phyloP scores from a whole-genome alignment of 64 coral and sea anemone species.

The Anthopleura sola region DNA sequence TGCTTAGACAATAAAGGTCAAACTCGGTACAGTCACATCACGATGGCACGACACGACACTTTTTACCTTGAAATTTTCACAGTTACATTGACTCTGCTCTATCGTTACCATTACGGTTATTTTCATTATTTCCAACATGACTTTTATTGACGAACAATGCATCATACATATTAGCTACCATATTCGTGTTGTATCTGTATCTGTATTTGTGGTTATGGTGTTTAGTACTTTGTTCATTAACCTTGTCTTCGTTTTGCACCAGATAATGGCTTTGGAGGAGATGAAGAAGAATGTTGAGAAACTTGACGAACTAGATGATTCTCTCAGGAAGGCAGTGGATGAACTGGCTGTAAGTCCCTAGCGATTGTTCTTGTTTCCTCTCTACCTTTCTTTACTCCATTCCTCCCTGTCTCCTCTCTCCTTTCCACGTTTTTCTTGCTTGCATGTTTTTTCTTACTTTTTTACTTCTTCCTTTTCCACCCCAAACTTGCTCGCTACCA shows the following conservation, averaged over 20 bases:
- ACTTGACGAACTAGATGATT: conserved; percentile 87
- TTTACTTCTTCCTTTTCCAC: background rate
- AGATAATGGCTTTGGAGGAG: conserved; percentile 98
- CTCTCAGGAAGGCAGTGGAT: conserved; percentile 63
- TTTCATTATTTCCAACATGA: background rate
- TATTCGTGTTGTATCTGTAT: too few relatives aligned
- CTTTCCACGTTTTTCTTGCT: background rate
- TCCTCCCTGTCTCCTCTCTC: background rate
- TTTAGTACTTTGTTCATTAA: background rate
- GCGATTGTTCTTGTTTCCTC: background rate
- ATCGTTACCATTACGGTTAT: background rate
- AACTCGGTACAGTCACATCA: too few relatives aligned
- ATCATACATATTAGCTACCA: too few relatives aligned
- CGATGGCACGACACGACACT: too few relatives aligned
- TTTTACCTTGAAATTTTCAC: background rate
- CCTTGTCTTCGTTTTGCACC: background rate
- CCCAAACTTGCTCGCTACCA: too few relatives aligned
- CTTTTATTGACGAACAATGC: background rate
- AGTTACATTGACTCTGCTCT: background rate
- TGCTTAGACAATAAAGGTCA: too few relatives aligned
- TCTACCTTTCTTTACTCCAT: background rate
- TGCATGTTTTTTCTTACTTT: background rate
- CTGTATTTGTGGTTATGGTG: background rate
- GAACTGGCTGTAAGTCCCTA: conserved; percentile 73
- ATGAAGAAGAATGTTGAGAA: conserved; percentile 99